A percentile compares a stretch with the other conserved stretches of the same genome.
phyloP scores from a whole-genome alignment of 1,140 invertebrate genomes.

The Parapsyche elsis region DNA sequence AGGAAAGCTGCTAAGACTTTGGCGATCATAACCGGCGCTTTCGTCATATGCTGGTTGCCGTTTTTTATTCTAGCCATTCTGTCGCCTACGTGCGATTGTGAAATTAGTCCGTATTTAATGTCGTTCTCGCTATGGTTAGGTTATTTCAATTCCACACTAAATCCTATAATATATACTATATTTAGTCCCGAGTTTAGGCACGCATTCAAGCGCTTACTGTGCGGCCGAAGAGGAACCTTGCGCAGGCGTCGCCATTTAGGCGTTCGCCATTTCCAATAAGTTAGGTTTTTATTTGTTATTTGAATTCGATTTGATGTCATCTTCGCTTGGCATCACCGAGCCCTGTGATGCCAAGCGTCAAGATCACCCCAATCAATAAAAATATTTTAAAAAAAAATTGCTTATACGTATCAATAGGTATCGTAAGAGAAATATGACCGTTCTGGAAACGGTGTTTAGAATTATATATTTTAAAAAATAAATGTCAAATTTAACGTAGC shows the following conservation, averaged over 20 bases:
- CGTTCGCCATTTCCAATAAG: slow-evolving; percentile 48
- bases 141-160: slow-evolving; percentile 90
- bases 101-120: slow-evolving; percentile 70
- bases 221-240: slow-evolving; percentile 69
- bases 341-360: slow-evolving; percentile 38
- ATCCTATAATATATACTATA: slow-evolving; percentile 90
- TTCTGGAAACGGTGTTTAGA: slow-evolving; percentile 11
- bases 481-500: background rate
- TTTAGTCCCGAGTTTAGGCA: slow-evolving; percentile 90
- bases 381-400: background rate
- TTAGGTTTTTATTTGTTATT: too few relatives aligned
- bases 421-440: background rate
- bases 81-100: slow-evolving; percentile 77
- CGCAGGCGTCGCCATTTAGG: slow-evolving; percentile 58
- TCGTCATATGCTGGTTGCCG: slow-evolving; percentile 89
- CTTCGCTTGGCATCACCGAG: slow-evolving; percentile 40
- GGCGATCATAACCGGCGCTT: slow-evolving; percentile 90
- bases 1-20: slow-evolving; percentile 91
- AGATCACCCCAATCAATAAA: slow-evolving; percentile 7
- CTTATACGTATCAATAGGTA: background rate
- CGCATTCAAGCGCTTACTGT: slow-evolving; percentile 86
- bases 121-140: slow-evolving; percentile 84
- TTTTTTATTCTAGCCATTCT: slow-evolving; percentile 91
- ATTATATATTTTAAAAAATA: background rate
- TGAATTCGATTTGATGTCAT: background rate